Evolutionary conservation across 1,140 invertebrate genomes (phyloP).

Genomic region (Aporrectodea caliginosa): DNA sequence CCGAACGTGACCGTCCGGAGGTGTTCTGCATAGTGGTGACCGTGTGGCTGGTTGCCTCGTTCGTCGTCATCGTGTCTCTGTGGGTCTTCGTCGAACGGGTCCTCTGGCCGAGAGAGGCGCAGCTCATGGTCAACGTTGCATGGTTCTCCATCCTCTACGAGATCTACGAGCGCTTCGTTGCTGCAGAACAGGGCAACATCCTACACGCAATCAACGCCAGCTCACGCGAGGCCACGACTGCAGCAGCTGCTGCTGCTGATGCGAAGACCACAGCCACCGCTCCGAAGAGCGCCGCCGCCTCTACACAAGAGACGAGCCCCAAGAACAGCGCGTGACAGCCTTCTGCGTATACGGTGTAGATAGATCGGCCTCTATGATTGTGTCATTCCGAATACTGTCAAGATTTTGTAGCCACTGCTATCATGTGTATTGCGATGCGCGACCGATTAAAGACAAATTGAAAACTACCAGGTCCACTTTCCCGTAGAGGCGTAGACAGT

Average conservation of each 20-base stretch:
- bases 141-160: background rate
- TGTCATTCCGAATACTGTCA: no score
- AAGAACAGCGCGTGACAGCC: background rate
- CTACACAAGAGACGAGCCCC: background rate
- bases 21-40: background rate
- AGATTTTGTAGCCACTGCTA: no score
- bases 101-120: background rate
- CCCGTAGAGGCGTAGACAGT: no score
- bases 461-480: no score
- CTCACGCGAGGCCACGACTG: background rate
- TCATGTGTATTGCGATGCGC: no score
- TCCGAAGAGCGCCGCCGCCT: no score
- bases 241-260: no score
- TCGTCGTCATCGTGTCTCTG: background rate
- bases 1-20: background rate
- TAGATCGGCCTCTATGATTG: no score
- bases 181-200: background rate
- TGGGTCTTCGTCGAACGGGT: background rate
- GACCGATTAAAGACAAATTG: no score
- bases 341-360: no score
- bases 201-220: background rate
- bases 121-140: background rate
- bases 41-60: background rate
- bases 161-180: background rate
- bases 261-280: no score